Conservation (phyloP, 1,140 invertebrate species). For the Drosophila repleta region DNA sequence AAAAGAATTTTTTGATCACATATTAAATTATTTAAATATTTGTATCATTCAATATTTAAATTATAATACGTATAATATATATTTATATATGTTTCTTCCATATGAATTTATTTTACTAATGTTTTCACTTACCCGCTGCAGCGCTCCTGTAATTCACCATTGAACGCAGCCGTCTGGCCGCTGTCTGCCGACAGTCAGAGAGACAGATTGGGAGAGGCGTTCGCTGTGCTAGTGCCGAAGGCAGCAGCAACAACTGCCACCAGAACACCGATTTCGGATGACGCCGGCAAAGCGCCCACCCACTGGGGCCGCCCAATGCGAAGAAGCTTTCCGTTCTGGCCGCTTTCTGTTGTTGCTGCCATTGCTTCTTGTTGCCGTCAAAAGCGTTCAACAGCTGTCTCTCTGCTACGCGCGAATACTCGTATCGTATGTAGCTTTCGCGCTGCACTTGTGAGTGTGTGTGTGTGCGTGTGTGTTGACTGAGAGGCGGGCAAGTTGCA, state of each 20-base stretch:
- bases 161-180: slow-evolving; percentile 61
- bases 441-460: slow-evolving; percentile 25
- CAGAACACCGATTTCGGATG: slow-evolving; percentile 19
- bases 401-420: slow-evolving; percentile 37
- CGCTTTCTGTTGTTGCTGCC: slow-evolving; percentile 19
- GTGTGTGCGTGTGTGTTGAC: slow-evolving; percentile 40
- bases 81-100: too few relatives aligned
- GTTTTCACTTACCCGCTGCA: neutral
- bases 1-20: too few relatives aligned
- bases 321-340: slow-evolving; percentile 58
- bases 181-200: slow-evolving; percentile 62
- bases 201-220: neutral
- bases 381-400: slow-evolving; percentile 77
- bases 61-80: neutral
- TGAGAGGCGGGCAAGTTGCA: slow-evolving; percentile 21
- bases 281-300: slow-evolving; percentile 2
- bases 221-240: neutral
- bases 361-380: slow-evolving; percentile 42
- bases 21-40: neutral
- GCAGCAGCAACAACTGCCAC: slow-evolving; percentile 13
- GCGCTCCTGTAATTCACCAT: slow-evolving; percentile 34
- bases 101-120: too few relatives aligned
- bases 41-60: too few relatives aligned
- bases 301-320: slow-evolving; percentile 6
- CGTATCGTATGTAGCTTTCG: slow-evolving; percentile 50